Percentiles rank a stretch among this genome's conserved stretches.
Conservation (phyloP, 2,888 invertebrate species). For the Pherbina coryleti region DNA sequence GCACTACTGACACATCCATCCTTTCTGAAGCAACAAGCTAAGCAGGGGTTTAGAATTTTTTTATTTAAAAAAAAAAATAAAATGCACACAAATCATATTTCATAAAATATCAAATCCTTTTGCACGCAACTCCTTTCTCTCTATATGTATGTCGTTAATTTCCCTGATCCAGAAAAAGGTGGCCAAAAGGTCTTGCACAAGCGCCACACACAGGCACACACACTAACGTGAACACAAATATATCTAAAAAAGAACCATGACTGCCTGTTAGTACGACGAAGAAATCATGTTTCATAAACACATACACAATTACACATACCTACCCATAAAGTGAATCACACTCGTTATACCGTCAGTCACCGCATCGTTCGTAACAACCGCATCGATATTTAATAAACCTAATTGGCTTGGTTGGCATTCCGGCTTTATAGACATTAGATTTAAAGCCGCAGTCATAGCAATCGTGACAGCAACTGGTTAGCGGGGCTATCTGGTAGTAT, state of each 20-base stretch:
- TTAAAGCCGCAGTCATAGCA: background rate
- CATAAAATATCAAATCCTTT: background rate
- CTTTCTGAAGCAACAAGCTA: no score
- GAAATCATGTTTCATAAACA: background rate
- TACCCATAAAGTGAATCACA: background rate
- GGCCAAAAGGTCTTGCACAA: background rate
- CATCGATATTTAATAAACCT: conserved; percentile 56
- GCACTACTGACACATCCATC: no score
- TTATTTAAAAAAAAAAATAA: no score
- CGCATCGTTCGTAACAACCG: conserved; percentile 23
- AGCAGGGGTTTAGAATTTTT: no score
- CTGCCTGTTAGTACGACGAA: no score
- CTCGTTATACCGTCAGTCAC: background rate
- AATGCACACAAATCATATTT: no score
- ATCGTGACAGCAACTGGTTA: background rate
- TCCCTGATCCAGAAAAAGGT: background rate
- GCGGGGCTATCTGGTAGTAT: background rate
- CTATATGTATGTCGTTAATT: background rate
- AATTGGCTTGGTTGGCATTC: conserved; percentile 56
- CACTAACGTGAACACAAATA: no score
- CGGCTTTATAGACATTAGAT: background rate
- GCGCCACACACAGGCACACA: no score
- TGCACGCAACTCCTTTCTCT: conserved; percentile 13
- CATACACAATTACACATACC: background rate
- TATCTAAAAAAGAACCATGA: no score